Conservation (phyloP, 1,140 invertebrate genomes). For the Danaus melanippus region DNA sequence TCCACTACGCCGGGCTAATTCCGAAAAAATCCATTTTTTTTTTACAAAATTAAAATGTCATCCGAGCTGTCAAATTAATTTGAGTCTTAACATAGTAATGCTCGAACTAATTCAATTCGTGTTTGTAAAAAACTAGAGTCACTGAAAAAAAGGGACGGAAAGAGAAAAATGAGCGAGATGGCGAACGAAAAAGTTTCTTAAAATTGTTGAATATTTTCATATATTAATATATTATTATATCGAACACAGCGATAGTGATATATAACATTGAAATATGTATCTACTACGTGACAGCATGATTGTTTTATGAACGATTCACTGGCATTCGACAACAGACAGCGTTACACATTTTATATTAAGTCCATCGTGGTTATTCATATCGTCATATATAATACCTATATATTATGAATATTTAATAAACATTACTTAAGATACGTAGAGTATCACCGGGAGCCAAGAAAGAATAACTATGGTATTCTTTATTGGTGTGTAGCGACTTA, state of each 20-base stretch:
- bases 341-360: too few species aligned
- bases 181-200: slow-evolving; percentile 19
- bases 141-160: slow-evolving; percentile 45
- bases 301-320: slow-evolving; percentile 12
- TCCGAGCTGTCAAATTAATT: too few species aligned
- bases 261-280: slow-evolving; percentile 29
- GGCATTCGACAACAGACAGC: too few species aligned
- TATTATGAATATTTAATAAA: too few species aligned
- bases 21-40: too few species aligned
- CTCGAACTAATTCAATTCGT: too few species aligned
- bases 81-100: too few species aligned
- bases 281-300: slow-evolving; percentile 22
- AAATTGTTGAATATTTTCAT: slow-evolving; percentile 14
- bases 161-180: slow-evolving; percentile 53
- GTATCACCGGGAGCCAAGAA: neutral
- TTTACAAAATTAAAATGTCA: too few species aligned
- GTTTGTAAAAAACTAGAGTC: slow-evolving; percentile 11
- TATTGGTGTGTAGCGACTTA: slow-evolving; percentile 4
- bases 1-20: too few species aligned
- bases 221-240: slow-evolving; percentile 22
- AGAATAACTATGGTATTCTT: slow-evolving; percentile 8
- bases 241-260: slow-evolving; percentile 49
- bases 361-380: too few species aligned
- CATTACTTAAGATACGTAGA: too few species aligned
- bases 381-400: too few species aligned